Conservation (phyloP, 2,888 invertebrate genomes). For the Zaprionus obscuricornis region DNA sequence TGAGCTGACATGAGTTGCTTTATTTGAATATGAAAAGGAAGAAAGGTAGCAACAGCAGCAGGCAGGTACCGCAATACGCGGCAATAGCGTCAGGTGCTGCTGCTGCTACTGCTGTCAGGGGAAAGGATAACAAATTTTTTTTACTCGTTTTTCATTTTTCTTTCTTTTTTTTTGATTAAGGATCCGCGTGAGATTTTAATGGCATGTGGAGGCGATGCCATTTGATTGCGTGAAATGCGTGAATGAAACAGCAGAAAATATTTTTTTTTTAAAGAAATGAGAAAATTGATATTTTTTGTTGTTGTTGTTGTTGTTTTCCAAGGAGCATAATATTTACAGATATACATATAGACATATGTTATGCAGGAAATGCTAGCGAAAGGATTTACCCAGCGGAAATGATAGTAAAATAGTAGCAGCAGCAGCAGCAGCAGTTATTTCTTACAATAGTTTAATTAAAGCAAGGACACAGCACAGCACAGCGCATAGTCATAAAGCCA, state of each 20-base stretch:
- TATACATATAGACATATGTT: constrained; percentile 52
- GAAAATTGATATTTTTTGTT: constrained; percentile 62
- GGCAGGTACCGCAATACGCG: constrained; percentile 44
- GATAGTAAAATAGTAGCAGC: constrained; percentile 11
- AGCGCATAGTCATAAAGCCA: constrained; percentile 73
- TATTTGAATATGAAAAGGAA: constrained; percentile 61
- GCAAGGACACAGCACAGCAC: constrained; percentile 73
- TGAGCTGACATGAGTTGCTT: constrained; percentile 65
- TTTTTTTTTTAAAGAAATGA: constrained; percentile 15
- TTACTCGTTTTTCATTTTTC: constrained; percentile 14
- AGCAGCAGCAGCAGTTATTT: constrained; percentile 19
- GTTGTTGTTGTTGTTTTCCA: no score
- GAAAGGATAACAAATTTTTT: constrained; percentile 21
- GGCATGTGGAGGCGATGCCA: constrained; percentile 43
- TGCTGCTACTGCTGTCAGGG: neutral
- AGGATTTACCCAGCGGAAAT: constrained; percentile 52
- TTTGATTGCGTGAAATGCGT: constrained; percentile 66
- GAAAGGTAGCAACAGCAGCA: constrained; percentile 1
- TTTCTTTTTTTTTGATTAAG: constrained; percentile 32
- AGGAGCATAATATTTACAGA: constrained; percentile 34
- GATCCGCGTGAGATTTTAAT: constrained; percentile 46
- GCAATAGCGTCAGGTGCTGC: constrained; percentile 57
- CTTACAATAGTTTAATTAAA: constrained; percentile 69
- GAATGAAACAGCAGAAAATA: constrained; percentile 6
- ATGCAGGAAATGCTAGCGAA: constrained; percentile 47